These are phyloP conservation scores for Lepetodrilus schrolli DNA, from an alignment of 2,888 invertebrate species.

Conservation along the genomic window DNA sequence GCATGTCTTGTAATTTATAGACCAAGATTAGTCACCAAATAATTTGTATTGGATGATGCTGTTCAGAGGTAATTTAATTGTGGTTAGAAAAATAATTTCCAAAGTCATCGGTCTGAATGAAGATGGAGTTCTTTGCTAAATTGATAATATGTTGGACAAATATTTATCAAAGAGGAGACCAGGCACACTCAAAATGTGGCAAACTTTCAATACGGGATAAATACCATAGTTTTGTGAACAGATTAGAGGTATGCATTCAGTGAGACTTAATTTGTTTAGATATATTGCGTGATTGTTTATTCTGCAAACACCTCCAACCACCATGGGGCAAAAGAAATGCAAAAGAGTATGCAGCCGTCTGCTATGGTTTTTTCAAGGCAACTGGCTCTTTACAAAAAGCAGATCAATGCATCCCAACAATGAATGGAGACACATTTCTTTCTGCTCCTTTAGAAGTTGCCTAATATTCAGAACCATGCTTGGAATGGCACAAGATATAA, in stretches of 20 bases:
- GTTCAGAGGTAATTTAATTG: too few relatives aligned
- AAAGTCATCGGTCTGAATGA: too few relatives aligned
- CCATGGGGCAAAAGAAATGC: neutral
- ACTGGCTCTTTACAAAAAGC: slow-evolving; percentile 2
- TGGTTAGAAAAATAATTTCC: too few relatives aligned
- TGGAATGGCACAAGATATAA: too few relatives aligned
- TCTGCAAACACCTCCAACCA: neutral
- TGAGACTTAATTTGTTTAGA: slow-evolving; percentile 27
- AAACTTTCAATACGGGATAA: neutral
- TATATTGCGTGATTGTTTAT: slow-evolving; percentile 13
- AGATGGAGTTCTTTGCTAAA: too few relatives aligned
- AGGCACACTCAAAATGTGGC: slow-evolving; percentile 13
- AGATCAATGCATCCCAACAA: neutral
- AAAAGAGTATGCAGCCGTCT: neutral
- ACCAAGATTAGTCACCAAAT: too few relatives aligned
- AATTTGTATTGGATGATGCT: too few relatives aligned
- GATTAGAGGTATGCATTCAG: neutral
- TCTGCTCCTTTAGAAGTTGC: too few relatives aligned
- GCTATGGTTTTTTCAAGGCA: neutral
- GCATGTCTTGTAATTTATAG: too few relatives aligned
- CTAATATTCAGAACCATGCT: too few relatives aligned
- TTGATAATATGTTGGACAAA: neutral
- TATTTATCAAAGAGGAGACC: neutral
- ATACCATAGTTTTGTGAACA: neutral
- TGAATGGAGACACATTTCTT: neutral